Conservation (phyloP, 1,140 invertebrate genomes). For the Oncopeltus fasciatus region DNA sequence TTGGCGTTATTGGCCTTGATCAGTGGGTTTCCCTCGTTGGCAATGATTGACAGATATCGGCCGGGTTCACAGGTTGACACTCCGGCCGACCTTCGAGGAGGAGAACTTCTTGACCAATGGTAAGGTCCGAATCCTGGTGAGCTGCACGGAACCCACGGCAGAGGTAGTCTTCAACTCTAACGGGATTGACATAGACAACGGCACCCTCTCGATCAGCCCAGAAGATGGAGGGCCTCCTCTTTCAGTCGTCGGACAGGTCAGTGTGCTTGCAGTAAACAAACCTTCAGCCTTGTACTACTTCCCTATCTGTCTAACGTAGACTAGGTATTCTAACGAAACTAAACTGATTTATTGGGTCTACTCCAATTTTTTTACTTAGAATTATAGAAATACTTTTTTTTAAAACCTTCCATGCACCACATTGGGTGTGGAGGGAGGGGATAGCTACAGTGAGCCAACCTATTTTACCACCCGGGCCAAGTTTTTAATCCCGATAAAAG, state of each 20-base stretch:
- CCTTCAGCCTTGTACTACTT: too few relatives aligned
- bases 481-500: too few relatives aligned
- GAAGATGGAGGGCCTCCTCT: neutral
- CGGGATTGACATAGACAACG: neutral
- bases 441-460: too few relatives aligned
- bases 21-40: too few relatives aligned
- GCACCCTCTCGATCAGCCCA: neutral
- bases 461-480: too few relatives aligned
- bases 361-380: too few relatives aligned
- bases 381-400: too few relatives aligned
- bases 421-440: too few relatives aligned
- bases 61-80: neutral
- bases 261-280: too few relatives aligned
- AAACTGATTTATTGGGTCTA: neutral
- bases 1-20: too few relatives aligned
- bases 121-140: neutral
- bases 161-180: neutral
- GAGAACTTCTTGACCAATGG: neutral
- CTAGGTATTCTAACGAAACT: neutral
- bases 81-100: neutral
- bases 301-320: neutral
- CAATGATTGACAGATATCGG: too few relatives aligned
- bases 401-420: too few relatives aligned
- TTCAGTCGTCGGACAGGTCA: neutral
- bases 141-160: neutral